Conservation (phyloP, 2,888 invertebrate species). For the Drosophila emarginata region DNA sequence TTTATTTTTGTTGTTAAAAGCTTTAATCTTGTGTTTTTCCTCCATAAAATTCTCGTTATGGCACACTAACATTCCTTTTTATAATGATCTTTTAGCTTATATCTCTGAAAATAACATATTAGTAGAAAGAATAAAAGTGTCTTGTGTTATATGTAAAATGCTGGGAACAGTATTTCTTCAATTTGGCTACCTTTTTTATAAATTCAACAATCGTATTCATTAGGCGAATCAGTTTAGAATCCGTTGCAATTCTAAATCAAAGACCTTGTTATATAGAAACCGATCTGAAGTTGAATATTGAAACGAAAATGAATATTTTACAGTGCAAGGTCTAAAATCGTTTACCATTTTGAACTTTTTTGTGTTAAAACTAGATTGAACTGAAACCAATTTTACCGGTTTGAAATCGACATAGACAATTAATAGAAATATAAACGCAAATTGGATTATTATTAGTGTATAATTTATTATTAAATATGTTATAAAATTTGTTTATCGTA, state of each 20-base stretch:
- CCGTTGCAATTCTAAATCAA: not conserved
- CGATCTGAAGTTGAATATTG: not conserved
- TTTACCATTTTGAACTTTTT: not conserved
- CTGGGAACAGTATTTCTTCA: not conserved
- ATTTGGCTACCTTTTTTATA: not conserved
- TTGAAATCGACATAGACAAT: not conserved
- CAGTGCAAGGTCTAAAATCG: not conserved
- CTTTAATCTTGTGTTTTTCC: not conserved
- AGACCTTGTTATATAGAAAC: not conserved
- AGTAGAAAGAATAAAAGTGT: not conserved
- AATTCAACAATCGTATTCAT: not conserved
- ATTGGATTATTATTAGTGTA: conserved; percentile 59
- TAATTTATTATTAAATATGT: conserved; percentile 78
- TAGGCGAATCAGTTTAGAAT: not conserved
- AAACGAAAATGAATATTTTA: not conserved
- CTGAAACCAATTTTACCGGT: not conserved
- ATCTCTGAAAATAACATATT: conserved; percentile 12
- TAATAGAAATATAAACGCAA: not conserved
- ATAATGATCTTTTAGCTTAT: conserved; percentile 10
- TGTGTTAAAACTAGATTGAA: not conserved
- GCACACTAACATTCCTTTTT: conserved; percentile 26
- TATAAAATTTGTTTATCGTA: conserved; percentile 77
- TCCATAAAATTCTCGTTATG: conserved; percentile 32
- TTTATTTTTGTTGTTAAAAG: not conserved
- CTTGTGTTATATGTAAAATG: not conserved